Evolutionary conservation across 2,888 invertebrate genomes (phyloP).

Genomic region (Graphium colonna): DNA sequence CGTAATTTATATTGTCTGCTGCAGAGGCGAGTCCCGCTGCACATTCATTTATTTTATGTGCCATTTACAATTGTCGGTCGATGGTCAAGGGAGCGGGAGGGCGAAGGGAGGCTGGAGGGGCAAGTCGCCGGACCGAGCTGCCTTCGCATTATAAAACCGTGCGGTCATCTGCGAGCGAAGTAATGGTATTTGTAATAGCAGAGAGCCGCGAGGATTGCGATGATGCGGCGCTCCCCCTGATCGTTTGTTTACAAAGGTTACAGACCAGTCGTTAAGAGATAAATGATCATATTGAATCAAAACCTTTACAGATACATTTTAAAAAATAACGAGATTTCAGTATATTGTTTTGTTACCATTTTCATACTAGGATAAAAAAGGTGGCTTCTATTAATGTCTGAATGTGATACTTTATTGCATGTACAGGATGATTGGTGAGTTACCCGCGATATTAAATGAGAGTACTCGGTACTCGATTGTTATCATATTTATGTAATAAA

Average conservation of each 20-base stretch:
- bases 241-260: conserved; percentile 56
- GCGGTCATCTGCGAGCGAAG: conserved; percentile 79
- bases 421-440: too few species aligned
- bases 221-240: conserved; percentile 55
- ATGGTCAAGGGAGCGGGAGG: conserved; percentile 78
- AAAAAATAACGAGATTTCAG: too few species aligned
- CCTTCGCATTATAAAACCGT: conserved; percentile 80
- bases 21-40: conserved; percentile 80
- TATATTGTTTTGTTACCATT: too few species aligned
- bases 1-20: conserved; percentile 82
- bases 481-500: too few species aligned
- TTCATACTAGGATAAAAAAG: too few species aligned
- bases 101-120: conserved; percentile 45
- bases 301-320: too few species aligned
- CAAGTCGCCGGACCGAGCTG: conserved; percentile 54
- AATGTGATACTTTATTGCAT: too few species aligned
- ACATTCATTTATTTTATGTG: conserved; percentile 82
- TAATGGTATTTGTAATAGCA: conserved; percentile 77
- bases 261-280: too few species aligned
- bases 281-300: too few species aligned
- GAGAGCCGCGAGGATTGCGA: conserved; percentile 66
- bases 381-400: too few species aligned
- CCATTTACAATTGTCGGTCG: conserved; percentile 82
- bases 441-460: too few species aligned
- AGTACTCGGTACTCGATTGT: too few species aligned